Base-by-base conservation (phyloP, 2,888 invertebrate genomes). In the Eutolmus rufibarbis region DNA sequence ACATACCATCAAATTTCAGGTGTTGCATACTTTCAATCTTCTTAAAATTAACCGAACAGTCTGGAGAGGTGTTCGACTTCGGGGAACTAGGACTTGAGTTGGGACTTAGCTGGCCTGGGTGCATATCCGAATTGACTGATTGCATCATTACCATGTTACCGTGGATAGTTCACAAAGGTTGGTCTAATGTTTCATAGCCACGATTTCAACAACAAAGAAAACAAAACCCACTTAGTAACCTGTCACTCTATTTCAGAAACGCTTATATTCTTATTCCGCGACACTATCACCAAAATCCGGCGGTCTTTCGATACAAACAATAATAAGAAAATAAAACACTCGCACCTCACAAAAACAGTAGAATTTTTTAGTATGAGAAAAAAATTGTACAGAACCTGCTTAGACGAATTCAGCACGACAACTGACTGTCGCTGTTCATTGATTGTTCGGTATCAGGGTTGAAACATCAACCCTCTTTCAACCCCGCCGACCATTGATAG, bases 131-230 rank as follows among this genome's bases (percentile, higher is more conserved):
- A 90, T 91, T 90, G 89, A 91, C 89, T 89, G 93, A 91, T 89
- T 92, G 93, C 90, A 93, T 90, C 93, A 93, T 93, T 91, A 93
- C 93, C 93, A 93, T 93, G 90, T 87, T 89, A 89, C 51, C 28
- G 81, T 74, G n/a, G n/a, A 28, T 34, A 34, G 28, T 40, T 76
- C n/a, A 19, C 9, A 23, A 34, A 78, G 34, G 37, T 51, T 23
- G 31, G 12, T 51, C 56, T 81, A 81, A 46, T 31, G 56, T 23
- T 81, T 51, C 51, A 81, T 81, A 46, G 43, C 14, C 81, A 81
- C 81, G 9, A 46, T 23, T 19, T 78, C 5, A 34, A 34, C 34
- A 34, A 34, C n/a, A 46, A 78, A 23, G 2, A 28, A 28, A 16
- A 43, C 0, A 34, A 46, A 46, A 46, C 1, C 19, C 57, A 57